A percentile compares a stretch with the other conserved stretches of the same genome.
phyloP scores from a whole-genome alignment of 2,113 vertebrate genomes.

The Arizona elegans region DNA sequence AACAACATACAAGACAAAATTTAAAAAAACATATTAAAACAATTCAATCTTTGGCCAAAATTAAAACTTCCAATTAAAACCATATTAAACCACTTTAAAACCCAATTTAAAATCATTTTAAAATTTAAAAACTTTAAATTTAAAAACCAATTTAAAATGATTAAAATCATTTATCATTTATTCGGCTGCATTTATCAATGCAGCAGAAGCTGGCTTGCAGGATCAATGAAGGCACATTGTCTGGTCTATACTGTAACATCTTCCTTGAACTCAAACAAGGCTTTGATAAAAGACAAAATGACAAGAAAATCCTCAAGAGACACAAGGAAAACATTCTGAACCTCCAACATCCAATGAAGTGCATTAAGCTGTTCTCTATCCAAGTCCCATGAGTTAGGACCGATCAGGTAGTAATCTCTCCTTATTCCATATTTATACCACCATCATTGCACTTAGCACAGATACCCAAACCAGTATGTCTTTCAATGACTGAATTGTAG shows the following conservation, averaged over 20 bases:
- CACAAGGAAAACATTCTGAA: background rate
- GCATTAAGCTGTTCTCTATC: background rate
- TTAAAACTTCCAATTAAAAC: no score
- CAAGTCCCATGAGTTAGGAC: background rate
- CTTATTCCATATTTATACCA: background rate
- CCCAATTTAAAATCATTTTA: no score
- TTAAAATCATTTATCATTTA: no score
- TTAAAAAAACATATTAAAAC: no score
- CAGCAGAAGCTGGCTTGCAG: background rate
- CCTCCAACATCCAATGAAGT: background rate
- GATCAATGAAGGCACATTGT: background rate
- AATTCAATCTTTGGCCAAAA: no score
- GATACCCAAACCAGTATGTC: background rate
- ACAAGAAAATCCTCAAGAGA: background rate
- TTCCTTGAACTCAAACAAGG: background rate
- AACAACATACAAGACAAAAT: no score
- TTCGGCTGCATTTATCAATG: background rate
- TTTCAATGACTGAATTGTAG: background rate
- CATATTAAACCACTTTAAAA: no score
- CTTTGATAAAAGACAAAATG: background rate
- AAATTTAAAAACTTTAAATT: no score
- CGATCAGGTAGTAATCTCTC: background rate
- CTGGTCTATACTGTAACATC: background rate
- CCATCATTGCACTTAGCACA: background rate
- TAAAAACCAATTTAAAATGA: no score